A percentile compares a stretch with the other conserved stretches of the same genome.
phyloP scores from a whole-genome alignment of 2,113 vertebrate species.

The Xiphophorus couchianus region DNA sequence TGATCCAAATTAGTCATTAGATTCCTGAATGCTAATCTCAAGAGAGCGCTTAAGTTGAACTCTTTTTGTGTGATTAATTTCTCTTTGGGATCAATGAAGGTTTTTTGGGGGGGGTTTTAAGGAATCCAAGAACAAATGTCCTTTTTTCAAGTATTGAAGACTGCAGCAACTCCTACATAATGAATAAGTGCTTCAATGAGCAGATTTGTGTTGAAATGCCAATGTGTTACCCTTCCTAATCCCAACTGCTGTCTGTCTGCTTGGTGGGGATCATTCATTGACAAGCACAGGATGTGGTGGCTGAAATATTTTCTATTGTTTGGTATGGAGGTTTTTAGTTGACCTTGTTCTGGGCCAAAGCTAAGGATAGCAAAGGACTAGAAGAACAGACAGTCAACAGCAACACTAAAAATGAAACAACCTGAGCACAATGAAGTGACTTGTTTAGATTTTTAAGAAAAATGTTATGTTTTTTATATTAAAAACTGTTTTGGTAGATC shows the following conservation, averaged over 20 bases:
- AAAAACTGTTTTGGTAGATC: background rate
- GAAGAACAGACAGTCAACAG: background rate
- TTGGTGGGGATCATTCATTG: slow-evolving; percentile 25
- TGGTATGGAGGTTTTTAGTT: slow-evolving; percentile 24
- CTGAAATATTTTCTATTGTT: slow-evolving; percentile 53
- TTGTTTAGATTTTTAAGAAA: background rate
- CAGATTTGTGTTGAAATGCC: slow-evolving; percentile 24
- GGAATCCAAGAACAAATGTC: no score
- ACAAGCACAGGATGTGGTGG: slow-evolving; percentile 40
- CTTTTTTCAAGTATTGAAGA: no score
- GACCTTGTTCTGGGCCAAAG: slow-evolving; percentile 28
- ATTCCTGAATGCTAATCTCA: no score
- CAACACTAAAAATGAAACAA: background rate
- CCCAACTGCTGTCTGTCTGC: slow-evolving; percentile 20
- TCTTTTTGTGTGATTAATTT: no score
- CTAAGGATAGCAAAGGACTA: background rate
- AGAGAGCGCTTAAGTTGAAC: no score
- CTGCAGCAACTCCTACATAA: background rate
- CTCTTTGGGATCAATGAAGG: no score
- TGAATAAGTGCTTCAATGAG: background rate
- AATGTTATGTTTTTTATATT: background rate
- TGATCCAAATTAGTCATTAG: no score
- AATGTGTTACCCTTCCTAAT: background rate
- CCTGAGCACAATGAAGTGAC: no score
- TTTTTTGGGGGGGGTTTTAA: no score